Evolutionary conservation across 35 echinoderm and acorn worm species (phyloP).

Genomic region (Ptychodera flava): DNA sequence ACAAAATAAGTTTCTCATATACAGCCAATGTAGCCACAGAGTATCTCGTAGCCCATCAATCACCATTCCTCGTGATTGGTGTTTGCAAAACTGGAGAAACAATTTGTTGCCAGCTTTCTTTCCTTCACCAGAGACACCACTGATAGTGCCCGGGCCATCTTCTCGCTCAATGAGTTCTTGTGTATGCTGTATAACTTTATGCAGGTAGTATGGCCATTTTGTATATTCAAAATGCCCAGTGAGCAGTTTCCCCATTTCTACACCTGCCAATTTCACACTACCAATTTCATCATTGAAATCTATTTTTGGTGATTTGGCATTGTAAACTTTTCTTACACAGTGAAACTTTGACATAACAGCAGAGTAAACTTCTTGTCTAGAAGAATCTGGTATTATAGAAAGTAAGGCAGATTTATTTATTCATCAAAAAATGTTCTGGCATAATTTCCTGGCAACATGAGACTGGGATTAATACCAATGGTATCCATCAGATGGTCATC

Average conservation of each 20-base stretch:
- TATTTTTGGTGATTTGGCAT: too few species aligned
- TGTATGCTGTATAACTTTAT: neutral
- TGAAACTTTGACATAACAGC: too few species aligned
- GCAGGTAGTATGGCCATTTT: neutral
- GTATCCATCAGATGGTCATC: neutral
- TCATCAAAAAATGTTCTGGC: constrained; percentile 7
- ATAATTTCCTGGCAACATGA: constrained; percentile 48
- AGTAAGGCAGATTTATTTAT: too few species aligned
- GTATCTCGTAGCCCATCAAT: too few species aligned
- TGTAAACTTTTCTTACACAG: too few species aligned
- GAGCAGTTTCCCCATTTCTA: neutral
- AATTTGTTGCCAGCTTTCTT: constrained; percentile 12
- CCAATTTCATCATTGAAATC: too few species aligned
- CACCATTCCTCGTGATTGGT: too few species aligned
- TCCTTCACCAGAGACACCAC: neutral
- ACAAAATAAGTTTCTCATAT: too few species aligned
- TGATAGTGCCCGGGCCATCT: constrained; percentile 1
- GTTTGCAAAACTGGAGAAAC: too few species aligned
- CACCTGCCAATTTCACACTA: neutral
- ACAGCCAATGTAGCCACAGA: too few species aligned
- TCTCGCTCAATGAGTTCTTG: neutral
- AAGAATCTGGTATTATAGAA: too few species aligned
- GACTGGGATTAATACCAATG: constrained; percentile 9
- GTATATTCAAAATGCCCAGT: constrained; percentile 3
- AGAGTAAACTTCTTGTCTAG: too few species aligned